Conservation (phyloP, 2,113 vertebrate genomes). For the Paramisgurnus dabryanus region DNA sequence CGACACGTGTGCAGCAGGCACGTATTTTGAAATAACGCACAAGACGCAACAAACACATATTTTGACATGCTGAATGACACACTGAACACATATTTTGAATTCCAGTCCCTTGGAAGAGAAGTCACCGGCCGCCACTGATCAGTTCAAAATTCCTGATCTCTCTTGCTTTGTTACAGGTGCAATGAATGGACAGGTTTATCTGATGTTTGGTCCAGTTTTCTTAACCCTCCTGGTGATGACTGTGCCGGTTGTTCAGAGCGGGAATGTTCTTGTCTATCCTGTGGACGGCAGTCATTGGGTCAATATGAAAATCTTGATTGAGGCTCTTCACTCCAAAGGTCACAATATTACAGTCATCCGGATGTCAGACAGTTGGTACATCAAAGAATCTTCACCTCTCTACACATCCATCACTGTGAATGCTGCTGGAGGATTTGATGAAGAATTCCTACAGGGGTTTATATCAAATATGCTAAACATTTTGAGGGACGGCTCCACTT, state of each 20-base stretch:
- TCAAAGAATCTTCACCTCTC: slow-evolving; percentile 17
- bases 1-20: no score
- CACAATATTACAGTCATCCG: slow-evolving; percentile 62
- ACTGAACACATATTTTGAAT: no score
- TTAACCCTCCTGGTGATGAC: slow-evolving; percentile 26
- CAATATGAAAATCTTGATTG: slow-evolving; percentile 63
- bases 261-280: slow-evolving; percentile 68
- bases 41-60: no score
- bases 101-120: no score
- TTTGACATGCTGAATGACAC: no score
- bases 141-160: neutral
- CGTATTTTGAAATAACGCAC: no score
- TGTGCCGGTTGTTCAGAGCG: slow-evolving; percentile 22
- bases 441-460: slow-evolving; percentile 7
- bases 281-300: slow-evolving; percentile 70
- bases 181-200: slow-evolving; percentile 28
- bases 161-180: slow-evolving; percentile 17
- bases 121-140: neutral
- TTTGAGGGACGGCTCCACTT: slow-evolving; percentile 23
- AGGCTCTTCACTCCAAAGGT: slow-evolving; percentile 62
- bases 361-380: slow-evolving; percentile 37
- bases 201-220: slow-evolving; percentile 6
- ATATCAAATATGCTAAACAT: slow-evolving; percentile 23
- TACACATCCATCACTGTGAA: slow-evolving; percentile 43
- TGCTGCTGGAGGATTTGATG: neutral